Evolutionary conservation across 2,113 vertebrate species (phyloP).

Genomic region (Colius striatus): DNA sequence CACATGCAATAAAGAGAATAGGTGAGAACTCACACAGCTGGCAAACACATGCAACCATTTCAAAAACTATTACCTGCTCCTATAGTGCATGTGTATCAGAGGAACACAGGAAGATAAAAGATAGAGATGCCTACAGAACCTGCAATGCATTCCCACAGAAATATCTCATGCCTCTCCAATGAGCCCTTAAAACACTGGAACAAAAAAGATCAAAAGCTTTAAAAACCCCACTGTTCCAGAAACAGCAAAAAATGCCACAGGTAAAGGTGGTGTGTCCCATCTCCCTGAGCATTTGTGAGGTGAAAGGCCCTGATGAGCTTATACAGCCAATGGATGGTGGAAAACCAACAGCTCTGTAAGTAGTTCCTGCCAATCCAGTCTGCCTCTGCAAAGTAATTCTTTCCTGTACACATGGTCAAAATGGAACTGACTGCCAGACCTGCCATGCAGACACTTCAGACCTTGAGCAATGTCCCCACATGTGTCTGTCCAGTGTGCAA

Average conservation of each 20-base stretch:
- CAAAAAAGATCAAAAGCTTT: not conserved
- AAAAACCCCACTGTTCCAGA: not conserved
- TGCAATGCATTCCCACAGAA: not conserved
- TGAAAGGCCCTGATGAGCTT: not conserved
- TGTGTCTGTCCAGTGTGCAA: not conserved
- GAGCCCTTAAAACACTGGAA: not conserved
- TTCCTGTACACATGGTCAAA: not conserved
- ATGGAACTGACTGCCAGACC: not conserved
- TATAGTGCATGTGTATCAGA: accelerated
- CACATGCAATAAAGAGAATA: not conserved
- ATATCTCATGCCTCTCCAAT: accelerated
- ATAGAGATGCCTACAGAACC: not conserved
- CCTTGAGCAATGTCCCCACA: not conserved
- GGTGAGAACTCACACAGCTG: not conserved
- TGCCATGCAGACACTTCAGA: not conserved
- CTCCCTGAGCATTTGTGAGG: not conserved
- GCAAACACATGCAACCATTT: accelerated
- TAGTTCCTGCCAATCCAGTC: not conserved
- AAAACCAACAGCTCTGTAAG: not conserved
- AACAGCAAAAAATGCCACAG: not conserved
- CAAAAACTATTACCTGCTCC: not conserved
- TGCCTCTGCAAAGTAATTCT: not conserved
- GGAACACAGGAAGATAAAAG: not conserved
- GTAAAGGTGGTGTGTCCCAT: not conserved
- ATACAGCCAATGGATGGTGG: accelerated